Evolutionary conservation across 1,140 invertebrate genomes (phyloP).

Genomic region (Pseudomyrmex cubaensis): DNA sequence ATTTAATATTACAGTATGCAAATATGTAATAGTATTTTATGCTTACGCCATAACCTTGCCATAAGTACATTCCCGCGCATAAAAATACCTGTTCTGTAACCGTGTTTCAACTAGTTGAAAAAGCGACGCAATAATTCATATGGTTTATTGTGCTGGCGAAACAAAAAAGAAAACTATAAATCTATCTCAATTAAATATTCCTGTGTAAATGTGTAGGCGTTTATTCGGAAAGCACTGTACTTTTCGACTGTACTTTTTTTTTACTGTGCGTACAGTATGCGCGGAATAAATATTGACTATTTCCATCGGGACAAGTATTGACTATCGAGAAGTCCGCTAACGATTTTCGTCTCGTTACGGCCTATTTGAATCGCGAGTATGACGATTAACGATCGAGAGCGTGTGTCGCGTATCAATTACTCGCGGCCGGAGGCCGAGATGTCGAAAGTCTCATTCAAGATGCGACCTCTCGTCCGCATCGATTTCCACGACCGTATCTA

Average conservation of each 20-base stretch:
- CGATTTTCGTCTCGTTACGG: neutral
- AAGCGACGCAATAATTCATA: too few species aligned
- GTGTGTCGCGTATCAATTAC: neutral
- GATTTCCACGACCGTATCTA: constrained; percentile 70
- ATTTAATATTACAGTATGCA: neutral
- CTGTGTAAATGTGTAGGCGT: too few species aligned
- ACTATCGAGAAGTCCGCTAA: neutral
- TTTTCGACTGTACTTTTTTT: constrained; percentile 56
- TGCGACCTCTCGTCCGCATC: constrained; percentile 34
- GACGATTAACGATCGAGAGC: neutral
- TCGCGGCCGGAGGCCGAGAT: neutral
- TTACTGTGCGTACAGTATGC: constrained; percentile 41
- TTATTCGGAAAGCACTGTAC: too few species aligned
- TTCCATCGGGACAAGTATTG: constrained; percentile 7
- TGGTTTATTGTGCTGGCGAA: too few species aligned
- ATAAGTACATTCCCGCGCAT: neutral
- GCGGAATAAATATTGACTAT: constrained; percentile 21
- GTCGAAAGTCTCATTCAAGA: neutral
- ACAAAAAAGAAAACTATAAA: too few species aligned
- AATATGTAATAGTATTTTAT: neutral
- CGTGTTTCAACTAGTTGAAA: too few species aligned
- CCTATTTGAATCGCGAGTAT: neutral
- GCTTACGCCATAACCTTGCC: constrained; percentile 41
- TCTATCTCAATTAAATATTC: too few species aligned
- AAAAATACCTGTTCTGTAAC: too few species aligned